These are phyloP conservation scores for Hassar affinis DNA, from an alignment of 2,113 vertebrate species.

Conservation along the genomic window DNA sequence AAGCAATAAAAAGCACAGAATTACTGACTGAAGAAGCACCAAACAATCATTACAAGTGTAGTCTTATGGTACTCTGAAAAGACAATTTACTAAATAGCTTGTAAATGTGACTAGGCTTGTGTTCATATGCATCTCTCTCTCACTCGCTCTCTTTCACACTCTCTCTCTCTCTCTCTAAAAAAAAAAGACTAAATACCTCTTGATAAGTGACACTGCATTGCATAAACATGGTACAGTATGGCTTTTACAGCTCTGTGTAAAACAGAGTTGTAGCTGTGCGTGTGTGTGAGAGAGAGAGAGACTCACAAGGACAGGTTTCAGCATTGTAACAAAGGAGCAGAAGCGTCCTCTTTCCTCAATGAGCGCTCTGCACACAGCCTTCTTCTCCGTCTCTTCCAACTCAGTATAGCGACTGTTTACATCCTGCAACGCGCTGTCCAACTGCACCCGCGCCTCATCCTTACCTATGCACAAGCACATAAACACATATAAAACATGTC, in stretches of 20 bases:
- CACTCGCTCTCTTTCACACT: too few species aligned
- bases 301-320: conserved; percentile 79
- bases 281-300: not conserved
- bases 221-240: not conserved
- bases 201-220: not conserved
- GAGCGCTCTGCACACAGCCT: conserved; percentile 74
- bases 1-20: not conserved
- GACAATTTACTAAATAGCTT: not conserved
- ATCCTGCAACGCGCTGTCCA: conserved; percentile 79
- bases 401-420: conserved; percentile 77
- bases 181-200: not conserved
- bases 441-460: conserved; percentile 72
- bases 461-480: conserved; percentile 65
- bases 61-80: not conserved
- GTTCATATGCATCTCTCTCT: not conserved
- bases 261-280: not conserved
- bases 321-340: conserved; percentile 78
- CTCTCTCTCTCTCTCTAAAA: not conserved
- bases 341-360: conserved; percentile 76
- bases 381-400: conserved; percentile 79
- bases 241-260: too few species aligned
- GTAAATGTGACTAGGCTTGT: not conserved
- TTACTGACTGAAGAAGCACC: not conserved
- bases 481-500: not conserved
- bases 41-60: not conserved